A percentile compares a stretch with the other conserved stretches of the same genome.
Evolutionary conservation across 64 coral and sea anemone genomes (phyloP).

Genomic region (Hydrozoanthus tunicans): DNA sequence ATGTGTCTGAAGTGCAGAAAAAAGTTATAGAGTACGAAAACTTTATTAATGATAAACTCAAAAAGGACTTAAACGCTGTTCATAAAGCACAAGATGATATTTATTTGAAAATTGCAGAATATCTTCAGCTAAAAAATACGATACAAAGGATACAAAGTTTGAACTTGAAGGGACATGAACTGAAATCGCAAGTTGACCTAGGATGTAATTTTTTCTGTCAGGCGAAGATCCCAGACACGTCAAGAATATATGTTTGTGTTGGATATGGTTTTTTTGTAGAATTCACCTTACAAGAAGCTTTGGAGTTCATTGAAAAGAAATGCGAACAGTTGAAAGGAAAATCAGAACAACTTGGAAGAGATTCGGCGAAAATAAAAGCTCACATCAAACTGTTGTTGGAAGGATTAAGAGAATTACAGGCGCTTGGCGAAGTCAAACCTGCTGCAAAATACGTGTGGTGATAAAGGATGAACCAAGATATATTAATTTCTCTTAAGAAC

Average conservation of each 20-base stretch:
- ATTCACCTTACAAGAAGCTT: conserved; percentile 91
- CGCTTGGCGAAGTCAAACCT: conserved; percentile 4
- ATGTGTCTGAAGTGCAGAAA: conserved; percentile 57
- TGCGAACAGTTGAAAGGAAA: conserved; percentile 65
- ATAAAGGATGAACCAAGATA: conserved; percentile 2
- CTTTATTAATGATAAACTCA: conserved; percentile 88
- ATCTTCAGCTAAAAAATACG: conserved; percentile 78
- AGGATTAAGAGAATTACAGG: conserved; percentile 89
- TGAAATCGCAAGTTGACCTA: conserved; percentile 88
- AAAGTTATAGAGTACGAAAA: conserved; percentile 89
- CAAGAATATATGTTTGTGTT: conserved; percentile 86
- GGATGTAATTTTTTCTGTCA: conserved; percentile 97
- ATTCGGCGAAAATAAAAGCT: conserved; percentile 91
- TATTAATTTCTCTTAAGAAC: too few relatives aligned
- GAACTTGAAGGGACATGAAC: conserved; percentile 51
- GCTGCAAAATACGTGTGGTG: conserved; percentile 21
- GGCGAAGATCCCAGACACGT: conserved; percentile 80
- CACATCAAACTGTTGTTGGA: conserved; percentile 88
- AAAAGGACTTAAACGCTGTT: conserved; percentile 78
- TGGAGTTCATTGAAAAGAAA: conserved; percentile 90
- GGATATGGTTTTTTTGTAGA: conserved; percentile 97
- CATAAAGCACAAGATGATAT: conserved; percentile 83
- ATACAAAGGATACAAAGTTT: conserved; percentile 84
- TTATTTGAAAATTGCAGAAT: conserved; percentile 79
- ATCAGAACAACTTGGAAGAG: conserved; percentile 74